Percentiles rank a stretch among this genome's conserved stretches.
Evolutionary conservation across 2,888 invertebrate species (phyloP).

Genomic region (Alitta virens): DNA sequence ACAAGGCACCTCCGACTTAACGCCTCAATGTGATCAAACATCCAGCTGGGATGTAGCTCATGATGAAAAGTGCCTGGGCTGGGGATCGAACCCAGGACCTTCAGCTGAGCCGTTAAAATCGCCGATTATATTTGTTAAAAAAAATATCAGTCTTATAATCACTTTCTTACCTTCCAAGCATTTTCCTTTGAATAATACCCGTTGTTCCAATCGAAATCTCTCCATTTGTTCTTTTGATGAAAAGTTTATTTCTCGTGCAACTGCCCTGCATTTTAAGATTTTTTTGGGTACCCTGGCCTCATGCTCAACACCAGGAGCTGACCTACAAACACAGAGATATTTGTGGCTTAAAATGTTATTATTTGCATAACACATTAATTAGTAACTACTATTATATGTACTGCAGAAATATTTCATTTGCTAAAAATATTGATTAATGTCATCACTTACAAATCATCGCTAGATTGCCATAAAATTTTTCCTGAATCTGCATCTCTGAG

Average conservation of each 20-base stretch:
- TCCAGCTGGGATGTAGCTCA: too few species aligned
- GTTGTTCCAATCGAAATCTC: constrained; percentile 89
- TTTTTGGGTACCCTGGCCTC: constrained; percentile 96
- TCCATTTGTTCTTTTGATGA: constrained; percentile 82
- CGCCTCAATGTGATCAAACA: too few species aligned
- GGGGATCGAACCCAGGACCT: too few species aligned
- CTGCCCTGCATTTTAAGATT: constrained; percentile 83
- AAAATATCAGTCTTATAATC: too few species aligned
- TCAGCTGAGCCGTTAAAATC: too few species aligned
- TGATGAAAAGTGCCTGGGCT: too few species aligned
- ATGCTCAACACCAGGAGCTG: constrained; percentile 83
- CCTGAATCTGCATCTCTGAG: constrained; percentile 91
- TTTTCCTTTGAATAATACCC: constrained; percentile 73
- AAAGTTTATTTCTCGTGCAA: constrained; percentile 63
- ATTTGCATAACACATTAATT: too few species aligned
- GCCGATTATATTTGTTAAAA: too few species aligned
- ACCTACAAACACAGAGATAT: constrained; percentile 55
- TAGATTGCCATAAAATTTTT: constrained; percentile 93
- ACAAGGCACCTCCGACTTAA: too few species aligned
- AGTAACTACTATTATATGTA: too few species aligned
- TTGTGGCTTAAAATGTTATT: too few species aligned
- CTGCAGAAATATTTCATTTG: too few species aligned
- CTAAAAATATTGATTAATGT: background rate
- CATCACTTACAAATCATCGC: constrained; percentile 76
- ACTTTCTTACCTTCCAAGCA: constrained; percentile 77